Evolutionary conservation across 2,888 invertebrate species (phyloP).

Genomic region (Drymonia ruficornis): DNA sequence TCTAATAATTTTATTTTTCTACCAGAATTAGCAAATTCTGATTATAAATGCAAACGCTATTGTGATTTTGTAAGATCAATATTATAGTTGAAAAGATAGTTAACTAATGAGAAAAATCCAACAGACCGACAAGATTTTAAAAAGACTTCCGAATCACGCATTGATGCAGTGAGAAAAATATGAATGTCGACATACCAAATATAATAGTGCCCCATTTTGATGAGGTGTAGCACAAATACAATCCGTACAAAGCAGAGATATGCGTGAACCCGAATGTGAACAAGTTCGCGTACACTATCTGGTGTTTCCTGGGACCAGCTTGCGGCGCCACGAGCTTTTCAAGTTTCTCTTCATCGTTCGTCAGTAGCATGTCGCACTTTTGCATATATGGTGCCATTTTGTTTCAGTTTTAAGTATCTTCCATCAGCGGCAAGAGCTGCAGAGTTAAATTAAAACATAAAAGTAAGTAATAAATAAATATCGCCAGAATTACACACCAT

Average conservation of each 20-base stretch:
- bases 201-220: neutral
- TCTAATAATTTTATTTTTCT: no score
- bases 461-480: no score
- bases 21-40: no score
- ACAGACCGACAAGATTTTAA: no score
- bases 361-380: neutral
- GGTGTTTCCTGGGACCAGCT: neutral
- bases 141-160: no score
- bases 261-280: neutral
- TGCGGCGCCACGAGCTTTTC: neutral
- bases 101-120: no score
- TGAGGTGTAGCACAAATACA: slow-evolving; percentile 1
- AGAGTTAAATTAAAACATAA: neutral
- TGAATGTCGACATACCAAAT: neutral
- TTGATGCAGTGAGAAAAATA: no score
- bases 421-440: neutral
- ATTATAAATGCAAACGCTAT: no score
- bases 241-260: neutral
- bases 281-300: neutral
- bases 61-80: no score
- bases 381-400: slow-evolving; percentile 1
- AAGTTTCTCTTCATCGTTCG: neutral
- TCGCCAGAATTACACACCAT: no score
- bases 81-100: no score
- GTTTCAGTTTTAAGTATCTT: neutral